phyloP scores from a whole-genome alignment of 35 echinoderm and acorn worm species.

The Lytechinus pictus region DNA sequence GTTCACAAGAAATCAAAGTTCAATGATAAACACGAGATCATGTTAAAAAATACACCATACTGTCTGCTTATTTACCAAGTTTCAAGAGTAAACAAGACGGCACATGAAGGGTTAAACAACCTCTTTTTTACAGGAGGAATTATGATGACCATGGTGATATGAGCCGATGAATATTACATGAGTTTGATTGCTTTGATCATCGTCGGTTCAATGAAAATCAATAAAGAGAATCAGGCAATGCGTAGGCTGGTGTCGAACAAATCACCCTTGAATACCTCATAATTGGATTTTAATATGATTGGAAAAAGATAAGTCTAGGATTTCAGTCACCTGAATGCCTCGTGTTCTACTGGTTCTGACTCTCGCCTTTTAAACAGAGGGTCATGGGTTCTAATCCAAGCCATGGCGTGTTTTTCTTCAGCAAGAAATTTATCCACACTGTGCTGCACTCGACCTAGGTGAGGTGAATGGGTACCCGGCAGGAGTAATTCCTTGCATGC shows the following conservation, averaged over 20 bases:
- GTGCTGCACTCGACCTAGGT: too few relatives aligned
- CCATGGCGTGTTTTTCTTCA: too few relatives aligned
- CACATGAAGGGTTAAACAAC: not conserved
- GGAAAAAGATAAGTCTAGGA: not conserved
- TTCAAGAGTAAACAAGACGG: not conserved
- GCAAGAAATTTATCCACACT: too few relatives aligned
- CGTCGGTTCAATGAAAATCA: not conserved
- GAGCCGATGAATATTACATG: not conserved
- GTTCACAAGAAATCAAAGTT: too few relatives aligned
- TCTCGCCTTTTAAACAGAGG: too few relatives aligned
- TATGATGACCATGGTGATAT: constrained; percentile 2
- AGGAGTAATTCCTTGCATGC: too few relatives aligned
- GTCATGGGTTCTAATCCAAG: too few relatives aligned
- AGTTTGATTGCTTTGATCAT: not conserved
- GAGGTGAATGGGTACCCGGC: too few relatives aligned
- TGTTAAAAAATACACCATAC: too few relatives aligned
- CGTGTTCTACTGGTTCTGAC: too few relatives aligned
- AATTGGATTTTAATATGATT: constrained; percentile 15
- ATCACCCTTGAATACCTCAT: not conserved
- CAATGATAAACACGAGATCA: too few relatives aligned
- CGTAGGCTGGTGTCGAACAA: not conserved
- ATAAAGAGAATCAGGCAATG: not conserved
- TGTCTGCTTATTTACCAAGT: too few relatives aligned
- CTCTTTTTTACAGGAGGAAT: not conserved
- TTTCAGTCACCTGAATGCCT: not conserved